Percentiles rank a stretch among this genome's conserved stretches.
Conservation (phyloP, 1,140 invertebrate species). For the Orchestia grillus region DNA sequence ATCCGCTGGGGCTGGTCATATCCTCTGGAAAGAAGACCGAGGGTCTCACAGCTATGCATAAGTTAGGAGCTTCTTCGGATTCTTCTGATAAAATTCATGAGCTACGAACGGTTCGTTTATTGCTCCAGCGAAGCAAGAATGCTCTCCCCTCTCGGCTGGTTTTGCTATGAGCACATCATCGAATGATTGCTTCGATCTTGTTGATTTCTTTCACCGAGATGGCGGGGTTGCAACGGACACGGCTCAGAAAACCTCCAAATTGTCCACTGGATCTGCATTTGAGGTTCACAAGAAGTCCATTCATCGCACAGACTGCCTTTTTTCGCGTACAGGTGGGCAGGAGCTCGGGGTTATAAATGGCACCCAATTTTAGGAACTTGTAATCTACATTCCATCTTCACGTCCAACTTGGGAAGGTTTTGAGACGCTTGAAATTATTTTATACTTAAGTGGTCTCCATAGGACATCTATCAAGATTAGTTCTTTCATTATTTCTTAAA, state of each 20-base stretch:
- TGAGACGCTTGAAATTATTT: not conserved
- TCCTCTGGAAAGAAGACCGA: not conserved
- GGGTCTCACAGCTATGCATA: not conserved
- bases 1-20: not conserved
- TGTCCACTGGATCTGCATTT: not conserved
- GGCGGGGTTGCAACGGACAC: not conserved
- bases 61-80: not conserved
- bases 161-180: not conserved
- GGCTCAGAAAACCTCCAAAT: not conserved
- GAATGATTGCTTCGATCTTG: not conserved
- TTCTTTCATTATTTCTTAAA: not conserved
- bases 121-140: not conserved
- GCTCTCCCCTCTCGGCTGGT: not conserved
- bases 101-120: not conserved
- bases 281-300: not conserved
- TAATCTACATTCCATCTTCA: not conserved
- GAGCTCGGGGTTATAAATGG: not conserved
- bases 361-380: not conserved
- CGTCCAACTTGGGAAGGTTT: not conserved
- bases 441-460: too few species aligned
- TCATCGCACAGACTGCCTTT: not conserved
- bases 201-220: not conserved
- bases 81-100: constrained; percentile 2
- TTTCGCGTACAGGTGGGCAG: not conserved
- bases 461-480: too few species aligned